Evolutionary conservation across 2,113 vertebrate species (phyloP), one percentile per base, ranked within the genome.

Genomic region (Sorex fumeus): DNA sequence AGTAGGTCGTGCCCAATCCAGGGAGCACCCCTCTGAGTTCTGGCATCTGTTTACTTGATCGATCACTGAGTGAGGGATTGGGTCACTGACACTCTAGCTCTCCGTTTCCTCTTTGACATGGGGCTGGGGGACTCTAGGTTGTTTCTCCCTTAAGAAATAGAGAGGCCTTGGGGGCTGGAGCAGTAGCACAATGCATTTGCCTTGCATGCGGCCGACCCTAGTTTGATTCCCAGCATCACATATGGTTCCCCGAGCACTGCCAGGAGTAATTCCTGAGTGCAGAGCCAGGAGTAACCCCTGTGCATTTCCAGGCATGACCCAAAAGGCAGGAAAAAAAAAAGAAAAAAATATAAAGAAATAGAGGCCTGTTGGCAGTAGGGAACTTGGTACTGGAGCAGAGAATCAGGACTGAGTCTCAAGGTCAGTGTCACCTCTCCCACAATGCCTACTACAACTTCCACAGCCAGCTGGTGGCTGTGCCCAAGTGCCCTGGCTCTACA

Each of bases 351-450:
- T 40, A 40, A 40, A 40, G 40, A 40, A 40, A 40, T 40, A 40
- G 40, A 40, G 40, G 40, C 47, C 47, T 10, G 10, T 50, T 50
- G 47, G 47, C 13, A 13, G 47, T 28, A 43, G 12, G 1, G 0
- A 27, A 16, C 0, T 0, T 78, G 43, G 21, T 57, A 1, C 18
- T 23, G 5, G 57, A 12, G 9, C 15, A 43, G 45, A 43, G 43
- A 40, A 40, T 36, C 11, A 12, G 21, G 66, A 8, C 1, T 8
- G 32, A 47, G 23, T 6, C 10, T 11, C 28, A 8, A 60, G 57
- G 3, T 8, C 64, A 23, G 36, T 10, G 3, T 32, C 0, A 0
- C 53, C 9, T 19, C 5, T 64, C 6, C 13, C 0, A 6, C 0
- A 60, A 60, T 11, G 7, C 60, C 21, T 5, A 11, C 21, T 5